These are phyloP conservation scores for Emydocephalus ijimae DNA, from an alignment of 2,113 vertebrate species.

Conservation along the genomic window DNA sequence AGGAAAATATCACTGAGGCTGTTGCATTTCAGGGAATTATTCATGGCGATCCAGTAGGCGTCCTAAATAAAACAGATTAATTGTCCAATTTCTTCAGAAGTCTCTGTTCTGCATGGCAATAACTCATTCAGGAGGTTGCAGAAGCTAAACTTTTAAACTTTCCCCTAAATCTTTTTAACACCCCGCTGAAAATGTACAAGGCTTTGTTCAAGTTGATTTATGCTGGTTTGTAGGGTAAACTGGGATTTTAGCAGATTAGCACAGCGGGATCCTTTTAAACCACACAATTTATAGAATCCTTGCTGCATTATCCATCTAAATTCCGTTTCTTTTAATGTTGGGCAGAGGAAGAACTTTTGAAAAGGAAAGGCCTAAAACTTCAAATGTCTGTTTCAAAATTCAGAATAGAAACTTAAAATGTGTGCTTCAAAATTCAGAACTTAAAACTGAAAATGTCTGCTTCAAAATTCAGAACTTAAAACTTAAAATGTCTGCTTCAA, in stretches of 20 bases:
- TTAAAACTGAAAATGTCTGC: no score
- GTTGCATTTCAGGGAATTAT: no score
- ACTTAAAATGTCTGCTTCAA: no score
- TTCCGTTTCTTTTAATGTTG: background rate
- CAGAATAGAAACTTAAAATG: no score
- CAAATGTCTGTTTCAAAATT: no score
- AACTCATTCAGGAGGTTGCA: background rate
- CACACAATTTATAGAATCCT: background rate
- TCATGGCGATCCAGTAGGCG: no score
- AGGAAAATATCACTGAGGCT: no score
- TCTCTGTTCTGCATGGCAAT: background rate
- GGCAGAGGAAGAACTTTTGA: background rate
- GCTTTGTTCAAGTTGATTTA: background rate
- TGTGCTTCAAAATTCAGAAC: no score
- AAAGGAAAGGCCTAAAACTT: background rate
- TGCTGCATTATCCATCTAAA: background rate
- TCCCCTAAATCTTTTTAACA: background rate
- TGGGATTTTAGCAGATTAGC: background rate
- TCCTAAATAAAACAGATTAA: background rate
- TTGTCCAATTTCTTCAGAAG: background rate
- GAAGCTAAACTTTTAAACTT: background rate
- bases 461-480: no score
- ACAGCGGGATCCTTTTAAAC: background rate
- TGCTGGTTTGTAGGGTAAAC: background rate
- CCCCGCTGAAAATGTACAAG: background rate